Conservation (phyloP, 2,888 invertebrate genomes). For the Brassicogethes aeneus region DNA sequence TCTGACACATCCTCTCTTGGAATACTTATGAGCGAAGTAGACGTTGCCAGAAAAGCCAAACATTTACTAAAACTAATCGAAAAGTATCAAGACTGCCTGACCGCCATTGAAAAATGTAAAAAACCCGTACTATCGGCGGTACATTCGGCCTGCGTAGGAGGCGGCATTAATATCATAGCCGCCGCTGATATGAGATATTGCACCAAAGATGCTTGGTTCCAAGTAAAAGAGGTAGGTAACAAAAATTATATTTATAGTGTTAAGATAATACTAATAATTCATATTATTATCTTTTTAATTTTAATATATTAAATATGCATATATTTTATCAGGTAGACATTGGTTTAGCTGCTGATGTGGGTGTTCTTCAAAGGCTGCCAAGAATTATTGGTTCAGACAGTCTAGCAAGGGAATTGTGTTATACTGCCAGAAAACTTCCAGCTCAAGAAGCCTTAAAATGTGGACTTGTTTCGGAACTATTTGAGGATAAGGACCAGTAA, state of each 20-base stretch:
- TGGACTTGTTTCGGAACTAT: conserved; percentile 77
- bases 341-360: conserved; percentile 94
- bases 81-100: conserved; percentile 68
- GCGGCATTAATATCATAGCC: conserved; percentile 78
- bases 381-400: conserved; percentile 85
- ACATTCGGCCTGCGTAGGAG: conserved; percentile 87
- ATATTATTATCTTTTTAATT: neutral
- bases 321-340: conserved; percentile 47
- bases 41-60: conserved; percentile 69
- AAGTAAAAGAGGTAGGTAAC: conserved; percentile 75
- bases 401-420: conserved; percentile 77
- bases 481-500: conserved; percentile 59
- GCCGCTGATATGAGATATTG: conserved; percentile 87
- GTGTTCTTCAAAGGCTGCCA: conserved; percentile 85
- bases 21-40: conserved; percentile 54
- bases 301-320: too few relatives aligned
- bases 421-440: conserved; percentile 72
- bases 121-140: conserved; percentile 88
- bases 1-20: conserved; percentile 51
- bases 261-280: neutral
- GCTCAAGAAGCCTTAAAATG: conserved; percentile 71
- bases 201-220: conserved; percentile 82
- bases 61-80: conserved; percentile 53
- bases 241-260: too few relatives aligned
- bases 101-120: conserved; percentile 73